These are phyloP conservation scores for Triplophysa yarkandensis DNA, from an alignment of 2,797 vertebrate genomes.

Conservation along the genomic window DNA sequence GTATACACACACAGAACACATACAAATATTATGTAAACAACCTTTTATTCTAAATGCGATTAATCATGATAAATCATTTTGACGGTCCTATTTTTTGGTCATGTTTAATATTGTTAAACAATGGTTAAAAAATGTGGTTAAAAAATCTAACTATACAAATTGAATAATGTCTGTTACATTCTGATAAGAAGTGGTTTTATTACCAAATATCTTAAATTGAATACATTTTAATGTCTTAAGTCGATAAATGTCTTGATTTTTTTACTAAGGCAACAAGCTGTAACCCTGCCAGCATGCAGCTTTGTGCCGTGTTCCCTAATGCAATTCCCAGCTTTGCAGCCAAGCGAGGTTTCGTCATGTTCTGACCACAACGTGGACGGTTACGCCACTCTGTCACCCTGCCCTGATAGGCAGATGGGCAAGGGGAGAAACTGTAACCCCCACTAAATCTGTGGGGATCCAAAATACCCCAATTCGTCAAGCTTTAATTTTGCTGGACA, in stretches of 20 bases:
- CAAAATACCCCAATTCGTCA: slow-evolving; percentile 16
- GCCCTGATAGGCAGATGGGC: slow-evolving; percentile 55
- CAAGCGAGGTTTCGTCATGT: slow-evolving; percentile 32
- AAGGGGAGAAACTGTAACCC: slow-evolving; percentile 25
- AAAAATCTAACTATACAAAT: no score
- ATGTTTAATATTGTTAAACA: no score
- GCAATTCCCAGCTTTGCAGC: slow-evolving; percentile 30
- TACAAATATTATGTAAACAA: no score
- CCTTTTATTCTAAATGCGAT: no score
- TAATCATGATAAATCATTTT: no score
- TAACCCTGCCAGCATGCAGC: slow-evolving; percentile 39
- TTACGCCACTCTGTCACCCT: slow-evolving; percentile 43
- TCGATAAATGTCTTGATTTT: background rate
- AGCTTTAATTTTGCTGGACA: slow-evolving; percentile 7
- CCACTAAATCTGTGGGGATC: slow-evolving; percentile 18
- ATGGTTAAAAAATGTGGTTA: no score
- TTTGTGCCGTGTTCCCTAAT: slow-evolving; percentile 21
- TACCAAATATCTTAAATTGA: no score
- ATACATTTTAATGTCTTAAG: no score
- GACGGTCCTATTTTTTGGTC: no score
- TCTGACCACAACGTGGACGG: slow-evolving; percentile 29
- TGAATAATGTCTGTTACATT: no score
- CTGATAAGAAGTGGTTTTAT: no score
- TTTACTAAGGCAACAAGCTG: background rate
- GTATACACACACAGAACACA: no score